Evolutionary conservation across 2,888 invertebrate species (phyloP), one percentile per base, ranked within the genome.

Genomic region (Luperina testacea): DNA sequence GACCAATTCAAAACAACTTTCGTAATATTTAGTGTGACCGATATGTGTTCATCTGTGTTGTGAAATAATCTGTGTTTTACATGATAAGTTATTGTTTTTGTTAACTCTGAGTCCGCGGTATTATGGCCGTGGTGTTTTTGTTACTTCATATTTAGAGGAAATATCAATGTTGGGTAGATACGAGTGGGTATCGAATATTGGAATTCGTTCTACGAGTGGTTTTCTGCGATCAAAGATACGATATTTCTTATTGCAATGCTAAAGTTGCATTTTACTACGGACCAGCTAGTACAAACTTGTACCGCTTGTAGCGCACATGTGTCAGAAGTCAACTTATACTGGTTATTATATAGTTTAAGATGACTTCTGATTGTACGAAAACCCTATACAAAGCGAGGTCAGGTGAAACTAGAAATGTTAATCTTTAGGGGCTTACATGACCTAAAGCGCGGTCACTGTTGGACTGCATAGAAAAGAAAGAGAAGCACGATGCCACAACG

Each of bases 1-100:
- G 84, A 77, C 75, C 73, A 84, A 88, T 83, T 80, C 83, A 75
- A 77, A 86, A 80, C 81, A 88, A 87, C 86, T 86, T 88, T 88
- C 32, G 82, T 79, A 85, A 86, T 82, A 84, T 72, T 77, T 71
- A 84, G 75, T 80, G 82, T 82, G 82, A 87, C 81, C 83, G 83
- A 85, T 85, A 88, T 84, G 85, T 80, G 80, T 78, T 51, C 67
- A 68, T 82, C 70, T 80, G 76, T 82, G 82, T 87, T 84, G 67
- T 51, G 51, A 74, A 75, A 80, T 81, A 83, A 80, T 81, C 74
- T 77, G 69, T 72, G 78, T 76, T 80, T 77, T 75, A 61, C 77
- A 70, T 75, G 71, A 85, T 80, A 77, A 80, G 77, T 80, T 80
- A 80, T 72, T 80, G 76, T 86, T 83, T 80, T 77, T 75, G 45